A percentile compares a stretch with the other conserved stretches of the same genome.
Conservation (phyloP, 1,140 invertebrate species). For the Achroia grisella region DNA sequence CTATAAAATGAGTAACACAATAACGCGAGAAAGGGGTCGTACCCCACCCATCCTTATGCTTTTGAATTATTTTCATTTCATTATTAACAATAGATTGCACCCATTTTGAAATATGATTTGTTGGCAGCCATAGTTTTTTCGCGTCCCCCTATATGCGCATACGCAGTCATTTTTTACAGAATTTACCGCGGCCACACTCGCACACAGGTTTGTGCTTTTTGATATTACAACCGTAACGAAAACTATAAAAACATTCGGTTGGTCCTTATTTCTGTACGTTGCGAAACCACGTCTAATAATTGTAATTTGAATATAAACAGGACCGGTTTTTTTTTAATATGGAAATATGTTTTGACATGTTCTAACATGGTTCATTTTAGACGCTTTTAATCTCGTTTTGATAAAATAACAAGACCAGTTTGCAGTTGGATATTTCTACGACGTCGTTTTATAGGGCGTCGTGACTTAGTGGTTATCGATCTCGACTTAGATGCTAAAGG, state of each 20-base stretch:
- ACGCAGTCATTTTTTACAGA: conserved; percentile 2
- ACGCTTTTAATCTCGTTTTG: not conserved
- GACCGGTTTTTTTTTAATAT: conserved; percentile 14
- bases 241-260: conserved; percentile 30
- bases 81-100: conserved; percentile 68
- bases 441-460: no score
- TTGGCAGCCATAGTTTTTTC: conserved; percentile 50
- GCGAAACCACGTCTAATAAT: conserved; percentile 21
- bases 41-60: conserved; percentile 41
- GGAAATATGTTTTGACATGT: conserved; percentile 43
- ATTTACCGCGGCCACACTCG: conserved; percentile 10
- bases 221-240: conserved; percentile 28
- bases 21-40: conserved; percentile 23
- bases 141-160: conserved; percentile 26
- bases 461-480: no score
- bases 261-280: conserved; percentile 10
- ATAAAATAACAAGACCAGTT: no score
- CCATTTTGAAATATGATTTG: conserved; percentile 63
- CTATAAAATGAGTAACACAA: conserved; percentile 3
- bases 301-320: conserved; percentile 14
- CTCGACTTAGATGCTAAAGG: no score
- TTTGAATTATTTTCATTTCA: conserved; percentile 67
- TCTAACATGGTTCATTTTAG: conserved; percentile 35
- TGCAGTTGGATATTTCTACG: not conserved
- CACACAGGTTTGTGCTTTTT: conserved; percentile 8